Evolutionary conservation across 2,797 vertebrate genomes (phyloP).

Genomic region (Sciaenops ocellatus): DNA sequence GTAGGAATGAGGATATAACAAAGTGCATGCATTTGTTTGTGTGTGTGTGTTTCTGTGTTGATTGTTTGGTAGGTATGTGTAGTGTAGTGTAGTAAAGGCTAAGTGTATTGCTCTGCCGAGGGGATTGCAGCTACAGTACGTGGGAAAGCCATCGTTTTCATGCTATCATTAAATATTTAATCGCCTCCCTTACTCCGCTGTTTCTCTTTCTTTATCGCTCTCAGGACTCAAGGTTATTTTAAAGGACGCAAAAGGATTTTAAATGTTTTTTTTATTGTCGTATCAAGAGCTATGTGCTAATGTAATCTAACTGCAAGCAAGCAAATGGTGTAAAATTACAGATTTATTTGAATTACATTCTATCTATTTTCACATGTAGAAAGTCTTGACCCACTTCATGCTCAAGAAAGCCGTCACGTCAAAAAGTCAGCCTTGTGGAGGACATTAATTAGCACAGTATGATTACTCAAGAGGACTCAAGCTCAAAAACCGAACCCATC

Average conservation of each 20-base stretch:
- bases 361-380: neutral
- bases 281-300: neutral
- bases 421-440: neutral
- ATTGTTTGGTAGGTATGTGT: too few species aligned
- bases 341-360: neutral
- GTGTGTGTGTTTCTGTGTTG: neutral
- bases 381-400: neutral
- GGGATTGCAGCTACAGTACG: neutral
- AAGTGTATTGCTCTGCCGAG: neutral
- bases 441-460: constrained; percentile 8
- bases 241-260: neutral
- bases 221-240: constrained; percentile 6
- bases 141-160: neutral
- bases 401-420: neutral
- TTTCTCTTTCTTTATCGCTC: neutral
- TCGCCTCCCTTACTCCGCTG: neutral
- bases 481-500: neutral
- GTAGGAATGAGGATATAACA: neutral
- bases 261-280: neutral
- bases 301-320: neutral
- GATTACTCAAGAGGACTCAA: neutral
- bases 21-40: neutral
- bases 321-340: neutral
- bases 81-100: neutral
- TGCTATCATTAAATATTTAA: constrained; percentile 30